Base-by-base conservation (phyloP, 2,888 invertebrate genomes). In the Synanthedon myopaeformis region DNA sequence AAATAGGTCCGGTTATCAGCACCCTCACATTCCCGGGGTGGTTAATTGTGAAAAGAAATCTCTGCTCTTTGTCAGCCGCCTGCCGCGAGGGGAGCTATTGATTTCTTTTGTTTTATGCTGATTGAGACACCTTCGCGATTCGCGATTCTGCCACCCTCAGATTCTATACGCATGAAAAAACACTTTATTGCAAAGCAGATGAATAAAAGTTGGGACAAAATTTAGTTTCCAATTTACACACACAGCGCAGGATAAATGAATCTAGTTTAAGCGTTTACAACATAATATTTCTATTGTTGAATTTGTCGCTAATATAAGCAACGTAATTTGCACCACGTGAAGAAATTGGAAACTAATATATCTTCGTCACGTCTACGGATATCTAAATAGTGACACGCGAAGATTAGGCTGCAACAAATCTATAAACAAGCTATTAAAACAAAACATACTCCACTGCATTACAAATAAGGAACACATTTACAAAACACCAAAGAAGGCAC, bases 51-150 rank as follows among this genome's bases (percentile, higher is more conserved):
- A 86, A 86, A 86, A 87, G 87, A 87, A 87, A 87, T 87, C 86
- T 84, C 85, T 86, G 85, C 81, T 83, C 85, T 86, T 85, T 86
- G 85, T 83, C 82, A 83, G 86, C 71, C 74, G 70, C 74, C 70
- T 66, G 66, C 66, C 67, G 67, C 74, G 69, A 69, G 75, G 82
- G 81, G 75, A 67, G 70, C 79, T 85, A 87, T 87, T 87, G 87
- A 87, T 87, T 87, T 86, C 87, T 86, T 86, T 87, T 87, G 87
- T 87, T 87, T 87, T 87, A 87, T 87, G 87, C 86, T 87, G 87
- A 87, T 87, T 87, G 87, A 84, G 87, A 86, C 87, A 87, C 87
- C 87, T 87, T 83, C 72, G 76, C 74, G 72, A 73, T 74, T 70
- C 74, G 73, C 73, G 75, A 69, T 63, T 66, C 65, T 65, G 64